phyloP scores from a whole-genome alignment of 2,797 vertebrate species.

The Rhabdophis nuchalis region DNA sequence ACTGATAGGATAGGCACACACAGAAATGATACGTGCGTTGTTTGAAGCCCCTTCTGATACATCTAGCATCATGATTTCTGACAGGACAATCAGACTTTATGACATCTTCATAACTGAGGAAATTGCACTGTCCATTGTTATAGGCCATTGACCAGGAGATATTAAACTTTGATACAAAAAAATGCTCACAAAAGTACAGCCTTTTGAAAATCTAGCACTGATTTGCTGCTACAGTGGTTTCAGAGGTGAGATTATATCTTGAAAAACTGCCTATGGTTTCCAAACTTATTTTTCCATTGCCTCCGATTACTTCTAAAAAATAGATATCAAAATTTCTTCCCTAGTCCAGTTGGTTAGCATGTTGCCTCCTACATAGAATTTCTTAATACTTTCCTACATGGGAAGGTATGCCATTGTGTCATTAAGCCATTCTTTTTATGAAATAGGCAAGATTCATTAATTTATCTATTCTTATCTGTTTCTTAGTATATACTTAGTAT shows the following conservation, averaged over 20 bases:
- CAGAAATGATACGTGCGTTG: neutral
- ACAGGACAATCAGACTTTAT: neutral
- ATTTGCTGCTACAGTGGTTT: neutral
- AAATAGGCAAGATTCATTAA: neutral
- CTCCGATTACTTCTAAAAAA: neutral
- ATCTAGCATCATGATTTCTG: neutral
- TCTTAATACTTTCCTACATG: neutral
- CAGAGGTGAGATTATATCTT: neutral
- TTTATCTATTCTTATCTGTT: constrained; percentile 5
- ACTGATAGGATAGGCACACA: neutral
- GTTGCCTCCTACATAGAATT: neutral
- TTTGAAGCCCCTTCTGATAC: neutral
- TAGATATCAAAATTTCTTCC: neutral
- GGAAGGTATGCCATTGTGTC: neutral
- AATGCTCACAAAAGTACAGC: neutral
- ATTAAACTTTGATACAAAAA: neutral
- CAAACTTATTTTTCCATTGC: neutral
- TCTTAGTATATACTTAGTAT: neutral
- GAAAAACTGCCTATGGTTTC: neutral
- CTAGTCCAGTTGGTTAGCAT: neutral
- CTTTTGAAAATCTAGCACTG: neutral
- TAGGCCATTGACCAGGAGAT: neutral
- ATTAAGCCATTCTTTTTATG: neutral
- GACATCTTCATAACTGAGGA: neutral
- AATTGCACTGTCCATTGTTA: neutral